Percentiles rank a stretch among this genome's conserved stretches.
phyloP scores from a whole-genome alignment of 2,888 invertebrate genomes.

The Limnephilus lunatus region DNA sequence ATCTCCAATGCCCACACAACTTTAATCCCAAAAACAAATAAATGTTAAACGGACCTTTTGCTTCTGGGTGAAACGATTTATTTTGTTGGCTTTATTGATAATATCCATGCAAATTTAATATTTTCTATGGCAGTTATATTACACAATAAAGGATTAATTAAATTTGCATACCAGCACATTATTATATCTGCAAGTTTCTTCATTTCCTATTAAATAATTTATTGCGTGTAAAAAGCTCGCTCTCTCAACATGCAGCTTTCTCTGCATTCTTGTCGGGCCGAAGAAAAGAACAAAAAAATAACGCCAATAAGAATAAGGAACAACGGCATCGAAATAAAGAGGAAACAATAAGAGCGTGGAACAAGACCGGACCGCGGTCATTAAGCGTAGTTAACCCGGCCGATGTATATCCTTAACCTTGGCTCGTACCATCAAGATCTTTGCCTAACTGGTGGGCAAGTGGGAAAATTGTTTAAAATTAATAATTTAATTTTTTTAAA shows the following conservation, averaged over 20 bases:
- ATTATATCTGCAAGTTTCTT: not conserved
- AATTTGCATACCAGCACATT: too few relatives aligned
- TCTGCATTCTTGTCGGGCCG: constrained; percentile 14
- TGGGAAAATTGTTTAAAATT: not conserved
- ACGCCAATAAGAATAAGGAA: not conserved
- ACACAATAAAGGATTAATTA: too few relatives aligned
- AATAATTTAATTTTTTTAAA: too few relatives aligned
- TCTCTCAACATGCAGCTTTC: constrained; percentile 8
- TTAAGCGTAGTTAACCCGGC: constrained; percentile 63
- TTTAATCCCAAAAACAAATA: too few relatives aligned
- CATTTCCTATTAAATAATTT: not conserved
- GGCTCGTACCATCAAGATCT: constrained; percentile 5
- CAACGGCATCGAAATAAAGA: constrained; percentile 24
- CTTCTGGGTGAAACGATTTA: too few relatives aligned
- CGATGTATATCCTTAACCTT: constrained; percentile 58
- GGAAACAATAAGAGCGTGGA: constrained; percentile 60
- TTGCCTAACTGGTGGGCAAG: not conserved
- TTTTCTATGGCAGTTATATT: too few relatives aligned
- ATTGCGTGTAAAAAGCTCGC: not conserved
- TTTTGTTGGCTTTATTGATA: too few relatives aligned
- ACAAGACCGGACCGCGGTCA: constrained; percentile 54
- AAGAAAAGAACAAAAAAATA: not conserved
- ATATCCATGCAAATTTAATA: not conserved
- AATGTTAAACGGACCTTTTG: too few relatives aligned
- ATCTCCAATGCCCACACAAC: too few relatives aligned